Conservation (phyloP, 2,888 invertebrate genomes). For the Acleris sparsana region DNA sequence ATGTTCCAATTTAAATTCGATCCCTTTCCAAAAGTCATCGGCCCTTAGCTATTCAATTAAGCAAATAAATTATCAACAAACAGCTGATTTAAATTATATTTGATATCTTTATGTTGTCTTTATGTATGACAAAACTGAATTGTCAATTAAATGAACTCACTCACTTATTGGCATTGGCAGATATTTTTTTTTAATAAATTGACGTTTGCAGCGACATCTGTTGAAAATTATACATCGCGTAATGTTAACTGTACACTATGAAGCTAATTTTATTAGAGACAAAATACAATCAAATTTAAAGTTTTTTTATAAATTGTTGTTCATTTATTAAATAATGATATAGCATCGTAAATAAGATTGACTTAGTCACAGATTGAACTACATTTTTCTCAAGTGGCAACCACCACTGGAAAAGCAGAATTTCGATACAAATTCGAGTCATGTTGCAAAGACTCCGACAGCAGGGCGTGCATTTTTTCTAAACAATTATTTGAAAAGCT, state of each 20-base stretch:
- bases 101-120: neutral
- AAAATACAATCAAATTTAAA: no score
- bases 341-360: no score
- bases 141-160: slow-evolving; percentile 11
- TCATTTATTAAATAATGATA: no score
- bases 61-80: slow-evolving; percentile 21
- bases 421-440: no score
- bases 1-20: slow-evolving; percentile 58
- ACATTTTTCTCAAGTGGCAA: no score
- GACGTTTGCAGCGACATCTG: neutral
- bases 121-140: slow-evolving; percentile 6
- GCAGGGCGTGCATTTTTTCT: no score
- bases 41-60: slow-evolving; percentile 42
- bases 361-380: no score
- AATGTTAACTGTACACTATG: neutral
- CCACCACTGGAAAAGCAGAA: no score
- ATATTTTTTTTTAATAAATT: neutral
- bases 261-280: neutral
- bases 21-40: slow-evolving; percentile 69
- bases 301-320: no score
- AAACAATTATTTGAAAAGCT: no score
- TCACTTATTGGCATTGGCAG: neutral
- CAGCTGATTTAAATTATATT: slow-evolving; percentile 22
- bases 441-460: no score
- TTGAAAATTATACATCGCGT: neutral